Evolutionary conservation across 2,888 invertebrate genomes (phyloP).

Genomic region (Julus scanicus): DNA sequence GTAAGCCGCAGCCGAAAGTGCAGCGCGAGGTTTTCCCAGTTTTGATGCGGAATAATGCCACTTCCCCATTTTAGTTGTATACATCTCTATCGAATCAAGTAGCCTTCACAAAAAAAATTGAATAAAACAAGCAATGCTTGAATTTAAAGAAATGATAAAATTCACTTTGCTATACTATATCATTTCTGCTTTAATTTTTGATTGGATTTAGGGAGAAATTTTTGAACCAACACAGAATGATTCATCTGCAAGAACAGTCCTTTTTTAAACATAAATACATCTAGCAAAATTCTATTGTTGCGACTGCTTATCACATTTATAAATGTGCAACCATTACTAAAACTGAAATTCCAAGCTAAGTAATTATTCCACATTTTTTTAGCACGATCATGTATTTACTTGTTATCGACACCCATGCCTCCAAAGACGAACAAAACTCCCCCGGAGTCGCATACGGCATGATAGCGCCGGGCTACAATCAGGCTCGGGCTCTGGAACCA

Average conservation of each 20-base stretch:
- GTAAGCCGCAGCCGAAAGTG: not conserved
- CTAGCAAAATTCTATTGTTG: too few species aligned
- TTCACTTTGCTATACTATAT: too few species aligned
- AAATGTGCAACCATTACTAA: too few species aligned
- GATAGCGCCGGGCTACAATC: not conserved
- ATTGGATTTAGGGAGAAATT: too few species aligned
- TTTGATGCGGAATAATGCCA: constrained; percentile 6
- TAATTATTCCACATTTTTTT: not conserved
- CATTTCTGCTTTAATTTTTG: too few species aligned
- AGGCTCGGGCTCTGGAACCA: constrained; percentile 26
- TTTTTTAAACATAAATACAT: too few species aligned
- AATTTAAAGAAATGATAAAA: too few species aligned
- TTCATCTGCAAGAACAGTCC: too few species aligned
- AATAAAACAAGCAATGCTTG: not conserved
- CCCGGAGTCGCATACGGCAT: not conserved
- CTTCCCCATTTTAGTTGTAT: not conserved
- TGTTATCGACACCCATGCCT: constrained; percentile 37
- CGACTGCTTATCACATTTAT: too few species aligned
- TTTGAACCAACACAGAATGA: too few species aligned
- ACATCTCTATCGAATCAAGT: not conserved
- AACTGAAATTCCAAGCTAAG: not conserved
- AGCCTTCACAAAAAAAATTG: not conserved
- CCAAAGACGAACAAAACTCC: constrained; percentile 6
- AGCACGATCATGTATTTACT: not conserved
- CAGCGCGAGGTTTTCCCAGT: not conserved